These are phyloP conservation scores for Tyto alba DNA, from an alignment of 2,113 vertebrate species.

Conservation along the genomic window DNA sequence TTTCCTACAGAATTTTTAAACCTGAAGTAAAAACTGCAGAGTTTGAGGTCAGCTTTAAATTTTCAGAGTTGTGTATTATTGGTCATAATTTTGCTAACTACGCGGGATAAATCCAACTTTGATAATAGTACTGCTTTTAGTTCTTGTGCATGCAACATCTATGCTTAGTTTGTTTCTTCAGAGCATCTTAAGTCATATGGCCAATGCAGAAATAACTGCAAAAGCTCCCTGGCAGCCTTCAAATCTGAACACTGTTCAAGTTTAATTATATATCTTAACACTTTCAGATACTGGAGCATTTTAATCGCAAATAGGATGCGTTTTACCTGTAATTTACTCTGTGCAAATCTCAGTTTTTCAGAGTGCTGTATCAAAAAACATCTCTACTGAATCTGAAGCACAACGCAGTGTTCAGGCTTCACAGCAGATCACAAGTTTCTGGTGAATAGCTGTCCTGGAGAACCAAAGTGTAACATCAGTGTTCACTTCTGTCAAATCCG, in stretches of 20 bases:
- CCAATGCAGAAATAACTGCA: not conserved
- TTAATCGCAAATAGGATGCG: not conserved
- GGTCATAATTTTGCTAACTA: not conserved
- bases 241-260: not conserved
- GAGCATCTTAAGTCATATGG: not conserved
- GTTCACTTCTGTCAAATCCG: not conserved
- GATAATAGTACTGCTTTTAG: not conserved
- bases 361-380: not conserved
- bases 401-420: not conserved
- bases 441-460: not conserved
- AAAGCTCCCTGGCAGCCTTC: not conserved
- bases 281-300: not conserved
- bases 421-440: not conserved
- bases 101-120: not conserved
- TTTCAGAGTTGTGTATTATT: not conserved
- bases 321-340: not conserved
- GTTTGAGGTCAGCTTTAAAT: not conserved
- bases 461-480: not conserved
- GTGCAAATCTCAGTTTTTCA: not conserved
- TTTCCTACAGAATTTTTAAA: not conserved
- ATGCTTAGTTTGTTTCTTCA: not conserved
- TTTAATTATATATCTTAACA: not conserved
- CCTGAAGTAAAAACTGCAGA: not conserved
- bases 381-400: not conserved
- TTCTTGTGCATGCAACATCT: not conserved